Conservation (phyloP, 1,140 invertebrate genomes). For the Zaprionus africanus region DNA sequence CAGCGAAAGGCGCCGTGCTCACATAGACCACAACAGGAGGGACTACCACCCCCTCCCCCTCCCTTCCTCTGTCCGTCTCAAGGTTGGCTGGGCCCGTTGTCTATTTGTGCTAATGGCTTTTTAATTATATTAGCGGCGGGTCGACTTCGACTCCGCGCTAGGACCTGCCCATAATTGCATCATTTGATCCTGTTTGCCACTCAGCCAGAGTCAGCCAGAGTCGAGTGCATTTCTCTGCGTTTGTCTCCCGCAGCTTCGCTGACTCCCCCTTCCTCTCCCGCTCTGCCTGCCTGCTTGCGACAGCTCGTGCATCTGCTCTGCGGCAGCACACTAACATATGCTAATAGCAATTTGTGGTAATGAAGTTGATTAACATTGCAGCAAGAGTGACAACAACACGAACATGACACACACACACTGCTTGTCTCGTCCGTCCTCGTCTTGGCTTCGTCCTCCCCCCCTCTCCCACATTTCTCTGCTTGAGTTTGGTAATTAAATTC, state of each 20-base stretch:
- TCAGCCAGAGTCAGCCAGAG: slow-evolving; percentile 37
- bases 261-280: slow-evolving; percentile 1
- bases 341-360: slow-evolving; percentile 82
- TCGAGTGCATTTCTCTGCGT: slow-evolving; percentile 58
- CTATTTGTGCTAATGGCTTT: slow-evolving; percentile 75
- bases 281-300: slow-evolving; percentile 2
- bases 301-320: slow-evolving; percentile 2
- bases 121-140: slow-evolving; percentile 78
- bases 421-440: slow-evolving; percentile 5
- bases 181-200: slow-evolving; percentile 73
- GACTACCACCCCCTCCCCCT: not conserved
- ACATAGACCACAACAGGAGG: slow-evolving; percentile 1
- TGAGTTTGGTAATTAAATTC: slow-evolving; percentile 76
- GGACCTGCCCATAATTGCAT: slow-evolving; percentile 68
- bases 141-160: slow-evolving; percentile 59
- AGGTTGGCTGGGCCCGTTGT: slow-evolving; percentile 51
- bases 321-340: slow-evolving; percentile 76
- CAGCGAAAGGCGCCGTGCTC: not conserved
- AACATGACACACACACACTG: slow-evolving; percentile 49
- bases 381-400: slow-evolving; percentile 75
- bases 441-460: slow-evolving; percentile 16
- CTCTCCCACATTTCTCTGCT: not conserved
- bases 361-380: slow-evolving; percentile 83
- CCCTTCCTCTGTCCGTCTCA: slow-evolving; percentile 38
- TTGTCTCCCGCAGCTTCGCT: slow-evolving; percentile 16